These are phyloP conservation scores for Pollicipes pollicipes DNA, from an alignment of 1,140 invertebrate genomes.

Conservation along the genomic window DNA sequence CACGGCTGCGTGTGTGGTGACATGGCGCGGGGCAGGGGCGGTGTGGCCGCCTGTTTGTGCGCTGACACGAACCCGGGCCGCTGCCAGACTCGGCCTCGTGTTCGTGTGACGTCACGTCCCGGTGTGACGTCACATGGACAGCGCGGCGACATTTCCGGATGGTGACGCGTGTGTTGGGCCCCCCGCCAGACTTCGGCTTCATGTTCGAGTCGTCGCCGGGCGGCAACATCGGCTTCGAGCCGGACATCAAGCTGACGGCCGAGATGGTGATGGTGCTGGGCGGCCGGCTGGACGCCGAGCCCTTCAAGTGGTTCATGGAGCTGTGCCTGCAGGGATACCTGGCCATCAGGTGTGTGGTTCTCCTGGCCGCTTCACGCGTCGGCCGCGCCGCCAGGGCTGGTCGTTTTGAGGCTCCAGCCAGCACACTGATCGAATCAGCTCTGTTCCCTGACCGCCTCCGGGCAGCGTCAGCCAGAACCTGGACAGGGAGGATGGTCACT, in stretches of 20 bases:
- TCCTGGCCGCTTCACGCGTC: constrained; percentile 5
- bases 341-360: constrained; percentile 66
- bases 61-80: too few species aligned
- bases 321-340: constrained; percentile 93
- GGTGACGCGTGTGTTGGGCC: too few species aligned
- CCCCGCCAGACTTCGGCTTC: constrained; percentile 97
- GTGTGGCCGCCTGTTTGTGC: too few species aligned
- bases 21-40: too few species aligned
- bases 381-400: neutral
- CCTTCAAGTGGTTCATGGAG: constrained; percentile 95
- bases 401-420: neutral
- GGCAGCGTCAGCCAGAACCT: too few species aligned
- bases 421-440: neutral
- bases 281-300: constrained; percentile 88
- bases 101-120: neutral
- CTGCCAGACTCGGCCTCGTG: too few species aligned
- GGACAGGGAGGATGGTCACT: too few species aligned
- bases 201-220: constrained; percentile 99
- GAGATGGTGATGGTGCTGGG: constrained; percentile 99
- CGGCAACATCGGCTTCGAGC: constrained; percentile 96
- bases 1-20: too few species aligned
- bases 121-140: too few species aligned
- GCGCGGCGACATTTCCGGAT: too few species aligned
- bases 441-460: too few species aligned
- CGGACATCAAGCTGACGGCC: constrained; percentile 95